These are phyloP conservation scores for Palythoa grandiflora DNA, from an alignment of 92 coral and sea anemone species.

Conservation along the genomic window DNA sequence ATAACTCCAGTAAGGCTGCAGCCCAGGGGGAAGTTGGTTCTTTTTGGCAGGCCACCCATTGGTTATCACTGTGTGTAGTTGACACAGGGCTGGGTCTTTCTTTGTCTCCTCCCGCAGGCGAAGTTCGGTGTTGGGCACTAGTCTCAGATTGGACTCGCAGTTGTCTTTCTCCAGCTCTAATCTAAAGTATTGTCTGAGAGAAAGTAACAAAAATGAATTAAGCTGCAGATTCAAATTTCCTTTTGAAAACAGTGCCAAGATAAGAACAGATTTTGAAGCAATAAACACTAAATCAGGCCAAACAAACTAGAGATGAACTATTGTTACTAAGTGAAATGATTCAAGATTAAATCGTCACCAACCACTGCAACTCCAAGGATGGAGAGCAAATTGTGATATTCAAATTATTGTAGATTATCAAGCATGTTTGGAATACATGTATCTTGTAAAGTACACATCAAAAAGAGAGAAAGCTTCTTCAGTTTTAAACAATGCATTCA, in stretches of 20 bases:
- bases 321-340: slow-evolving; percentile 64
- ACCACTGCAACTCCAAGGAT: slow-evolving; percentile 68
- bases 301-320: slow-evolving; percentile 50
- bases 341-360: slow-evolving; percentile 64
- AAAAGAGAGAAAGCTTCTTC: slow-evolving; percentile 64
- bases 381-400: slow-evolving; percentile 60
- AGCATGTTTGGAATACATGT: slow-evolving; percentile 71
- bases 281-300: slow-evolving; percentile 58
- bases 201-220: slow-evolving; percentile 36
- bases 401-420: slow-evolving; percentile 66
- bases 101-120: too few species aligned
- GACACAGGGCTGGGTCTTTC: too few species aligned
- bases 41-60: too few species aligned
- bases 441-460: slow-evolving; percentile 71
- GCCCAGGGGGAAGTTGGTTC: too few species aligned
- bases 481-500: slow-evolving; percentile 73
- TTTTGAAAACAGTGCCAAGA: slow-evolving; percentile 2
- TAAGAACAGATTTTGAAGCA: slow-evolving; percentile 58
- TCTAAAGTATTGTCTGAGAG: slow-evolving; percentile 66
- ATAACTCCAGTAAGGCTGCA: too few species aligned
- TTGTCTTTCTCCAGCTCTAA: too few species aligned
- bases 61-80: too few species aligned
- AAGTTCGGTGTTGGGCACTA: too few species aligned
- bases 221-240: slow-evolving; percentile 64
- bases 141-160: too few species aligned